phyloP scores from a whole-genome alignment of 2,113 vertebrate genomes.

The Aptenodytes forsteri region DNA sequence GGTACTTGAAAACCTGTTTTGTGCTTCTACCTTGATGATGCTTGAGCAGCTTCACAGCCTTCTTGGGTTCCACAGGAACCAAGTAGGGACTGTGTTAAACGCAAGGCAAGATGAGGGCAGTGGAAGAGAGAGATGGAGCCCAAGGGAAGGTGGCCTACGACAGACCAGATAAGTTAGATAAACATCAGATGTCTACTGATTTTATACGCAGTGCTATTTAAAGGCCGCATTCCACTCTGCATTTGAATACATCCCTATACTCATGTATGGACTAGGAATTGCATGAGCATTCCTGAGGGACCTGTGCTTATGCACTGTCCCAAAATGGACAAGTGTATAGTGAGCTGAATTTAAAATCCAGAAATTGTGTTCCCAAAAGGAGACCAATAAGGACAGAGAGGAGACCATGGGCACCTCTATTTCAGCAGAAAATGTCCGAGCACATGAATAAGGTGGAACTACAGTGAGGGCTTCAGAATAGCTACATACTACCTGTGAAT shows the following conservation, averaged over 20 bases:
- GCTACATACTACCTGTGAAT: not conserved
- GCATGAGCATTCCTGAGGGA: not conserved
- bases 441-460: not conserved
- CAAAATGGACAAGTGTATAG: not conserved
- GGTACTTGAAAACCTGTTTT: not conserved
- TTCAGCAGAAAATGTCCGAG: not conserved
- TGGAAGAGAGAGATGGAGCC: not conserved
- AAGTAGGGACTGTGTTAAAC: not conserved
- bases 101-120: not conserved
- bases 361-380: not conserved
- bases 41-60: not conserved
- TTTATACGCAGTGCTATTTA: not conserved
- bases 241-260: not conserved
- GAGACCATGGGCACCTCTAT: not conserved
- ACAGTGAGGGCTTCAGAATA: not conserved
- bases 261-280: not conserved
- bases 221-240: not conserved
- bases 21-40: not conserved
- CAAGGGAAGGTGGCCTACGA: not conserved
- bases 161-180: not conserved
- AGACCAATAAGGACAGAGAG: not conserved
- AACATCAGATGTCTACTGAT: not conserved
- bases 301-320: not conserved
- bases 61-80: not conserved
- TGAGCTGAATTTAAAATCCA: not conserved